A percentile compares a stretch with the other conserved stretches of the same genome.
Conservation (phyloP, 2,888 invertebrate genomes). For the Nephrotoma flavescens region DNA sequence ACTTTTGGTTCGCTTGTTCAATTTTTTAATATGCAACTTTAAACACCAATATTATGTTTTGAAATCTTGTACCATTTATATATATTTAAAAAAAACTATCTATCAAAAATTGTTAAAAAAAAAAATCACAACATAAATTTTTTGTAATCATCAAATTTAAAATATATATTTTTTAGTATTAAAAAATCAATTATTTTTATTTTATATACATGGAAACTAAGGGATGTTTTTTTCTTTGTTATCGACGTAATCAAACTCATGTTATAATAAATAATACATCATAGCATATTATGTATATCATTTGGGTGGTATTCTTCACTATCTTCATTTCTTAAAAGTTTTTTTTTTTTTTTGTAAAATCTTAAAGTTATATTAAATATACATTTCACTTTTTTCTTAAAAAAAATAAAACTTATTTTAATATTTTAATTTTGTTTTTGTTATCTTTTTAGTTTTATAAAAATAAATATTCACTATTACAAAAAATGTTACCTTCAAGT, state of each 20-base stretch:
- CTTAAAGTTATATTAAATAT: not conserved
- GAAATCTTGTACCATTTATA: not conserved
- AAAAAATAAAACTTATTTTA: not conserved
- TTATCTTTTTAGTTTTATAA: not conserved
- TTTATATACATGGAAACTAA: not conserved
- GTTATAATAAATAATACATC: not conserved
- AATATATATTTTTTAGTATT: not conserved
- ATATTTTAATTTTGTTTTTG: not conserved
- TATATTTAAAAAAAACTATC: not conserved
- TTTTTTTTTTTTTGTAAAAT: not conserved
- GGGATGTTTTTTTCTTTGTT: not conserved
- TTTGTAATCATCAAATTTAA: not conserved
- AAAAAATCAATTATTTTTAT: not conserved
- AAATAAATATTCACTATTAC: not conserved
- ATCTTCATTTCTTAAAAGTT: not conserved
- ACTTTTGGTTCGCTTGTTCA: not conserved
- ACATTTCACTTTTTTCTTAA: not conserved
- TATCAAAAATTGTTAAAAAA: not conserved
- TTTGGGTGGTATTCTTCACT: not conserved
- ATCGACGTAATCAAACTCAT: not conserved
- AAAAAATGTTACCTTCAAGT: not conserved
- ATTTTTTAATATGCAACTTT: not conserved
- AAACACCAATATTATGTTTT: not conserved
- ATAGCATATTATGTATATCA: not conserved
- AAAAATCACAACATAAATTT: not conserved